These are phyloP conservation scores for Eristalis tenax DNA, from an alignment of 2,888 invertebrate species.

Conservation along the genomic window DNA sequence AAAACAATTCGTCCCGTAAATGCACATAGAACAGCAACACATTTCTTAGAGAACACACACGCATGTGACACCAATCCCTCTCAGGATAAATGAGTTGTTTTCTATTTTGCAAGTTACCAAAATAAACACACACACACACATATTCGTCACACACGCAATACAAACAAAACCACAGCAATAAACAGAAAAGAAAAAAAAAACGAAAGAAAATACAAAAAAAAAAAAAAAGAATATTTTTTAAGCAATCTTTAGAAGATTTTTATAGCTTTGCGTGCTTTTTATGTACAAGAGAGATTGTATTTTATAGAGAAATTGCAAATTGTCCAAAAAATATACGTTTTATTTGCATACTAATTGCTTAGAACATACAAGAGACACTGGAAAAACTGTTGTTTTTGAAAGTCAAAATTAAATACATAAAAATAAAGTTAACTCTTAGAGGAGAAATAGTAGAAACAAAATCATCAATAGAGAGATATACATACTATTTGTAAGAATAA, in stretches of 20 bases:
- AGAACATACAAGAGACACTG: slow-evolving; percentile 12
- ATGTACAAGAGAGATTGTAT: slow-evolving; percentile 68
- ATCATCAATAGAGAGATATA: slow-evolving; percentile 33
- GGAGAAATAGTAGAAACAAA: slow-evolving; percentile 59
- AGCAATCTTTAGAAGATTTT: slow-evolving; percentile 70
- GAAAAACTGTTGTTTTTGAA: slow-evolving; percentile 25
- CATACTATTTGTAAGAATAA: slow-evolving; percentile 35
- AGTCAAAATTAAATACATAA: slow-evolving; percentile 34
- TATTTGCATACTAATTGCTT: slow-evolving; percentile 44
- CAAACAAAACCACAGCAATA: neutral
- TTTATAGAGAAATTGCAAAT: slow-evolving; percentile 68
- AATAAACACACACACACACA: neutral
- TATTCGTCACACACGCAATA: neutral
- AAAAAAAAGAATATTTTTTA: slow-evolving; percentile 57
- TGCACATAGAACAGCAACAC: slow-evolving; percentile 62
- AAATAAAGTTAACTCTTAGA: slow-evolving; percentile 68
- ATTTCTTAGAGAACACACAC: slow-evolving; percentile 52
- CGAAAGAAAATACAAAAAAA: neutral
- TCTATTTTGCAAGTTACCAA: slow-evolving; percentile 63
- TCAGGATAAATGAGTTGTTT: slow-evolving; percentile 71
- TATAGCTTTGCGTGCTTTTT: slow-evolving; percentile 71
- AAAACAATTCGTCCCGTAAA: slow-evolving; percentile 68
- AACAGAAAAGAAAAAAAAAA: slow-evolving; percentile 35
- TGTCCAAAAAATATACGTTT: slow-evolving; percentile 55
- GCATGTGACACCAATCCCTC: slow-evolving; percentile 67